phyloP scores from a whole-genome alignment of 1,140 invertebrate genomes.

The Penaeus indicus region DNA sequence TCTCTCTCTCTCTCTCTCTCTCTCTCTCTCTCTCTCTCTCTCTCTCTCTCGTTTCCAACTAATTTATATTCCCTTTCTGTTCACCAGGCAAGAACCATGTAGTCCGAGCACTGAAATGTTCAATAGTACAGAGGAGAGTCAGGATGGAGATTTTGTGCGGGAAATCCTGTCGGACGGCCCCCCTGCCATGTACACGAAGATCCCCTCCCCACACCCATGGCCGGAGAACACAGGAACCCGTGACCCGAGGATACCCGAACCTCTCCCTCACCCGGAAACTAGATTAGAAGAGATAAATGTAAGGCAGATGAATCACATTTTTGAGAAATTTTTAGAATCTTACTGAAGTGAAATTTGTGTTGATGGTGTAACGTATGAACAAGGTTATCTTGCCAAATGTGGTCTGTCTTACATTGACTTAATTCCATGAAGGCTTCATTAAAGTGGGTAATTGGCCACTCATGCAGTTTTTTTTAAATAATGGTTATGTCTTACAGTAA shows the following conservation, averaged over 20 bases:
- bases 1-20: too few relatives aligned
- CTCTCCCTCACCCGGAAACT: conserved; percentile 32
- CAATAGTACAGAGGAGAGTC: conserved; percentile 52
- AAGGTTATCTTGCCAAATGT: too few relatives aligned
- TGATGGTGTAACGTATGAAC: too few relatives aligned
- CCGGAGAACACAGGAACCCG: background rate
- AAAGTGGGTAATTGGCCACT: too few relatives aligned
- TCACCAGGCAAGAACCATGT: conserved; percentile 63
- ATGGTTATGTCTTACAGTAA: too few relatives aligned
- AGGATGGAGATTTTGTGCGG: conserved; percentile 10
- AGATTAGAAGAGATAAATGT: conserved; percentile 55
- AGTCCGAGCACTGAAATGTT: conserved; percentile 64
- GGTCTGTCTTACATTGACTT: too few relatives aligned
- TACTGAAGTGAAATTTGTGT: too few relatives aligned
- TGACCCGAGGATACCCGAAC: conserved; percentile 50
- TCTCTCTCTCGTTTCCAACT: background rate
- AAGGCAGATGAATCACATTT: conserved; percentile 16
- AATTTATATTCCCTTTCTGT: background rate
- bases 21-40: background rate
- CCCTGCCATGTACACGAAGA: background rate
- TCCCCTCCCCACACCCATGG: conserved; percentile 39
- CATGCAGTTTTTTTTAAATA: too few relatives aligned
- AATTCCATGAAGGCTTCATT: too few relatives aligned
- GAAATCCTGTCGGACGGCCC: conserved; percentile 45
- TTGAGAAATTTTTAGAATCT: background rate